Evolutionary conservation across 2,113 vertebrate genomes (phyloP).

Genomic region (Planiliza haematocheilus): DNA sequence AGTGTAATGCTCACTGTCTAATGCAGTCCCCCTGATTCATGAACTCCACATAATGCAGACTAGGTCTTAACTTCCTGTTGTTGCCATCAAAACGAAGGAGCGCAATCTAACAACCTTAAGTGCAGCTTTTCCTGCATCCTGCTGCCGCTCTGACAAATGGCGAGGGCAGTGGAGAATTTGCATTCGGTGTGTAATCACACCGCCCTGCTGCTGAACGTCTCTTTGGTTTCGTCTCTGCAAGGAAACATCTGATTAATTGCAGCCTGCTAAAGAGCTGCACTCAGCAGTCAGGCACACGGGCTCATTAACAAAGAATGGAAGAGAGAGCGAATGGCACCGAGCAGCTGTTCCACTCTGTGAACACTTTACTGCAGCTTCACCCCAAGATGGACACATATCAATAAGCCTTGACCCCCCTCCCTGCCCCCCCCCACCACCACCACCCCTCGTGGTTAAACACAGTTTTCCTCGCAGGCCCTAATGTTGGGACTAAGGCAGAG

Average conservation of each 20-base stretch:
- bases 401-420: slow-evolving; percentile 35
- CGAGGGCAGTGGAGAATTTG: slow-evolving; percentile 49
- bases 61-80: slow-evolving; percentile 29
- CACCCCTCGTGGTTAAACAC: slow-evolving; percentile 41
- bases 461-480: slow-evolving; percentile 30
- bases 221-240: slow-evolving; percentile 67
- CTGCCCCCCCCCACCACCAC: too few species aligned
- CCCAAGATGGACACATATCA: slow-evolving; percentile 60
- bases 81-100: slow-evolving; percentile 54
- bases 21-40: slow-evolving; percentile 35
- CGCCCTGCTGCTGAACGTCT: slow-evolving; percentile 67
- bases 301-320: slow-evolving; percentile 74
- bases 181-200: slow-evolving; percentile 69
- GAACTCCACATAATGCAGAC: slow-evolving; percentile 40
- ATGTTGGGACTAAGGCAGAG: slow-evolving; percentile 25
- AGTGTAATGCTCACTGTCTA: slow-evolving; percentile 12
- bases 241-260: slow-evolving; percentile 82
- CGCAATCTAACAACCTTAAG: slow-evolving; percentile 45
- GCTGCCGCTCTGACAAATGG: slow-evolving; percentile 46
- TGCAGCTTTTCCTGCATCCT: slow-evolving; percentile 39
- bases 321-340: slow-evolving; percentile 36
- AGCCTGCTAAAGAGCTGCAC: slow-evolving; percentile 73
- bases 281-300: slow-evolving; percentile 73
- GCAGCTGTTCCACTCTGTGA: slow-evolving; percentile 60
- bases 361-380: slow-evolving; percentile 60